Conservation (phyloP, 2,797 vertebrate genomes). For the Dromococcyx pavoninus region DNA sequence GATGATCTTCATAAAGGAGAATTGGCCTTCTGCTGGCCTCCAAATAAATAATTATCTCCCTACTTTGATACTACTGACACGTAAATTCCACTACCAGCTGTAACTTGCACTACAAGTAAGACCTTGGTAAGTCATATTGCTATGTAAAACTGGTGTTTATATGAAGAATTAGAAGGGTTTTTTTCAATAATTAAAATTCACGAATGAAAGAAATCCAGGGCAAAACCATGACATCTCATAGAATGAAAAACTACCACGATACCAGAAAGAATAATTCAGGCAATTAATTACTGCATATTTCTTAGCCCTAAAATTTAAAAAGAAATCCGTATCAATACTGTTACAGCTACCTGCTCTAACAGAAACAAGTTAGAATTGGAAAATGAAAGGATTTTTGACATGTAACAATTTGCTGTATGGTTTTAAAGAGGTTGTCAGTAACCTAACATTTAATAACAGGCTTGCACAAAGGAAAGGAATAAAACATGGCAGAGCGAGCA, state of each 20-base stretch:
- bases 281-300: neutral
- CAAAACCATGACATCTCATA: neutral
- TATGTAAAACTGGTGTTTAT: neutral
- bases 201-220: neutral
- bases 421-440: neutral
- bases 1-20: neutral
- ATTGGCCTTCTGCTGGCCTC: neutral
- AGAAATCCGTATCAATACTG: neutral
- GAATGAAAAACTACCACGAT: neutral
- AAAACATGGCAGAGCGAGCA: neutral
- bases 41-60: neutral
- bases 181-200: neutral
- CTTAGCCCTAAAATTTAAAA: neutral
- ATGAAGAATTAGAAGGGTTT: neutral
- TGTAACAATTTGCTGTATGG: neutral
- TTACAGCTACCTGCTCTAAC: neutral
- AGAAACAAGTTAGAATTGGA: neutral
- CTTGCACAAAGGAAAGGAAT: neutral
- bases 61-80: conserved; percentile 37
- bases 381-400: neutral
- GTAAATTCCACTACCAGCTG: conserved; percentile 40
- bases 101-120: conserved; percentile 2
- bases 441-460: neutral
- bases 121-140: conserved; percentile 1
- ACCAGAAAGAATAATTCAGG: neutral